A percentile compares a stretch with the other conserved stretches of the same genome.
Conservation (phyloP, 2,113 vertebrate genomes). For the Sebastes fasciatus region DNA sequence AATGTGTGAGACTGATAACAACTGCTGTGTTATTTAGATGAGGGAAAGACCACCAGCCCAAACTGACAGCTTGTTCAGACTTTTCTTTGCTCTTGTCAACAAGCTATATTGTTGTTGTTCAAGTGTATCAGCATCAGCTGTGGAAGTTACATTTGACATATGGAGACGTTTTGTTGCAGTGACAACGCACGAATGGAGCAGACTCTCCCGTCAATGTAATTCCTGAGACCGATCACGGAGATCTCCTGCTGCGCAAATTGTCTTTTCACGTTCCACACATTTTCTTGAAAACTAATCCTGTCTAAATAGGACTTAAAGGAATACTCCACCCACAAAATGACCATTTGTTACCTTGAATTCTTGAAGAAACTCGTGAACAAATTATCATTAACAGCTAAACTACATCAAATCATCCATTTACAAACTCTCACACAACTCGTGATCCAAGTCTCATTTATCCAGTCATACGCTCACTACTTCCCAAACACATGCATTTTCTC, state of each 20-base stretch:
- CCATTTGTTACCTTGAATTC: too few relatives aligned
- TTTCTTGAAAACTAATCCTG: slow-evolving; percentile 33
- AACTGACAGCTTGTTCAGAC: slow-evolving; percentile 11
- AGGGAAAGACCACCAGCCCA: not conserved
- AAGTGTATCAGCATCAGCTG: slow-evolving; percentile 21
- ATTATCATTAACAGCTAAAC: too few relatives aligned
- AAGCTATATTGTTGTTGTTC: not conserved
- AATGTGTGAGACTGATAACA: not conserved
- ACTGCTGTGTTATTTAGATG: not conserved
- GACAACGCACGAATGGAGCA: slow-evolving; percentile 7
- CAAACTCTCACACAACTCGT: too few relatives aligned
- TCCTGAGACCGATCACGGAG: slow-evolving; percentile 27
- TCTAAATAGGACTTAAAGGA: not conserved
- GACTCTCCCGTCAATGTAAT: slow-evolving; percentile 18
- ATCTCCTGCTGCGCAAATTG: slow-evolving; percentile 2
- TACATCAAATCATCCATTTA: too few relatives aligned
- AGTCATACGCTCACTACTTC: too few relatives aligned
- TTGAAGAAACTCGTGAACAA: too few relatives aligned
- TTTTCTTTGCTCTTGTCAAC: slow-evolving; percentile 15
- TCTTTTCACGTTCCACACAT: slow-evolving; percentile 22
- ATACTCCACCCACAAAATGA: too few relatives aligned
- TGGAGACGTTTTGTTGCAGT: slow-evolving; percentile 27
- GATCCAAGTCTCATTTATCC: too few relatives aligned
- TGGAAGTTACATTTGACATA: slow-evolving; percentile 30
- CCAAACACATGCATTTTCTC: too few relatives aligned